Evolutionary conservation across 2,797 vertebrate genomes (phyloP), one percentile per base, ranked within the genome.

Genomic region (Rachycentron canadum): DNA sequence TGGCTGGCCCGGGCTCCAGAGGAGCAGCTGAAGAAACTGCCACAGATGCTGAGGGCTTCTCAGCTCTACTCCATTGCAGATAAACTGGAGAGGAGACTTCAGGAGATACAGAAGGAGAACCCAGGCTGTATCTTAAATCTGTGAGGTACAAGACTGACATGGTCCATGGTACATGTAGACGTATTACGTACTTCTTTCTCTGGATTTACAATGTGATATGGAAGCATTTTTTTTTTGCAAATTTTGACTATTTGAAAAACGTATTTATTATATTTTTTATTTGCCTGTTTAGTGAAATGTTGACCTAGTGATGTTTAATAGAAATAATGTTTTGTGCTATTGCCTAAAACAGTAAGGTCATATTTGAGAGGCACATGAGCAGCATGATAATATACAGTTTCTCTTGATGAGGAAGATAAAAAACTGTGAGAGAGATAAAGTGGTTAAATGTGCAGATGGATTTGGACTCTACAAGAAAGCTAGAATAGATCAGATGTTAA

Each of bases 1-100:
- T 93, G 93, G 93, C 14, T 92, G 55, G 21, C 36, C 40, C 13
- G 28, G n/a, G 82, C 74, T 32, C 25, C 75, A 0, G 19, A 21
- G 9, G 66, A 73, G 16, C 57, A 83, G 57, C 84, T 94, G 60
- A 76, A n/a, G 16, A 49, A 56, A 5, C n/a, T 95, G 26, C 89
- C 88, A 0, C 2, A 55, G 23, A 63, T 76, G 69, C 75, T 95
- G 57, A 88, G 12, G 45, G 14, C 2, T 2, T 34, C 60, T 9
- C n/a, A 75, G 1, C 57, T 90, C 45, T 32, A 1, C 36, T 16
- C 19, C 3, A 25, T 79, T 36, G 79, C 70, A 21, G 23, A 74
- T 0, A 89, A 78, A 56, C 65, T 95, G 1, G 28, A 78, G 19
- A 81, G 3, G 4, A 86, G 53, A 2, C 7, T 94, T 0, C 5